phyloP scores from a whole-genome alignment of 2,797 vertebrate genomes.

The Acipenser oxyrinchus region DNA sequence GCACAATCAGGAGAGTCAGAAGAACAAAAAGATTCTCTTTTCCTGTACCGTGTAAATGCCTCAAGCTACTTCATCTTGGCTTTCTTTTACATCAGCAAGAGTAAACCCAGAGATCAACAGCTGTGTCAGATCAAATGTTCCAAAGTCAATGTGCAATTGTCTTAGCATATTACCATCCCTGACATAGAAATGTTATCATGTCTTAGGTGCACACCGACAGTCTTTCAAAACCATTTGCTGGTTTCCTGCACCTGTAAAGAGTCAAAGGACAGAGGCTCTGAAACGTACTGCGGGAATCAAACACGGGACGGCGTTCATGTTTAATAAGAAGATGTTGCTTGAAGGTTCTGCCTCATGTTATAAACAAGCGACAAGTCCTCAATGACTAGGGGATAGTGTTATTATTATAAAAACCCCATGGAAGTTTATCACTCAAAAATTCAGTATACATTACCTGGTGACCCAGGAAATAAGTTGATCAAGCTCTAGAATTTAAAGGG shows the following conservation, averaged over 20 bases:
- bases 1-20: background rate
- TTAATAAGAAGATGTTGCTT: slow-evolving; percentile 10
- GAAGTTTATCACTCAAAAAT: too few relatives aligned
- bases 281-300: slow-evolving; percentile 2
- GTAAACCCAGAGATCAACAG: slow-evolving; percentile 58
- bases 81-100: slow-evolving; percentile 34
- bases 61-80: slow-evolving; percentile 54
- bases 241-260: slow-evolving; percentile 27
- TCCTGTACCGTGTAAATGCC: slow-evolving; percentile 49
- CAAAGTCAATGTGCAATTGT: slow-evolving; percentile 69
- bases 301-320: slow-evolving; percentile 1
- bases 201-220: slow-evolving; percentile 42
- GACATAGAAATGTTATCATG: slow-evolving; percentile 48
- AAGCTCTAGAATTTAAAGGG: too few relatives aligned
- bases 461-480: too few relatives aligned
- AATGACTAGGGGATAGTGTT: background rate
- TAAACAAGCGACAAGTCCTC: slow-evolving; percentile 14
- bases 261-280: background rate
- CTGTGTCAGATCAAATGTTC: slow-evolving; percentile 73
- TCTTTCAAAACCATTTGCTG: slow-evolving; percentile 58
- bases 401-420: too few relatives aligned
- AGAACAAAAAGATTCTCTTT: slow-evolving; percentile 11
- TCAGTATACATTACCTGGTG: too few relatives aligned
- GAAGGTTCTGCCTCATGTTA: slow-evolving; percentile 4
- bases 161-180: slow-evolving; percentile 56